Evolutionary conservation across 2,113 vertebrate genomes (phyloP).

Genomic region (Morone chrysops): DNA sequence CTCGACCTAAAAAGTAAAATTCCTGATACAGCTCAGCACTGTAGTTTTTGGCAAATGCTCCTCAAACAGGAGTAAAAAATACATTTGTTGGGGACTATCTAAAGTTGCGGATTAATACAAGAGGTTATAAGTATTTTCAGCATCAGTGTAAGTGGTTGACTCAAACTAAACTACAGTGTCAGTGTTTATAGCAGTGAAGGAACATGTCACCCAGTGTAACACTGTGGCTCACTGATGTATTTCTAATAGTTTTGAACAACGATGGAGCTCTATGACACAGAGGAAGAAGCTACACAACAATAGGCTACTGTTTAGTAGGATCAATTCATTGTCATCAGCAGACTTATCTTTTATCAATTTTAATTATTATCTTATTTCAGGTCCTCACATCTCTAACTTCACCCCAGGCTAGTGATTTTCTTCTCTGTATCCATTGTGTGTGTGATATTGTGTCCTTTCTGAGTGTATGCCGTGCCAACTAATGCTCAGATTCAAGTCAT

Average conservation of each 20-base stretch:
- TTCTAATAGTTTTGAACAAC: not conserved
- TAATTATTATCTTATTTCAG: not conserved
- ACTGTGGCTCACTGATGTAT: not conserved
- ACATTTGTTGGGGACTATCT: not conserved
- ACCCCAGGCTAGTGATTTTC: not conserved
- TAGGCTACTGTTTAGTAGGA: not conserved
- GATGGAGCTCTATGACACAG: not conserved
- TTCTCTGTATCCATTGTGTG: not conserved
- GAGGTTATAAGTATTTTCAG: not conserved
- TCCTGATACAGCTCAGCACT: too few relatives aligned
- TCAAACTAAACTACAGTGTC: not conserved
- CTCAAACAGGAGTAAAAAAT: not conserved
- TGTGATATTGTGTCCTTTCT: conserved; percentile 4
- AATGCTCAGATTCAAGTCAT: conserved; percentile 26
- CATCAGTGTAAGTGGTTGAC: not conserved
- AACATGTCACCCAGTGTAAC: not conserved
- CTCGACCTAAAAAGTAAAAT: not conserved
- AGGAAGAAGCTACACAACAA: not conserved
- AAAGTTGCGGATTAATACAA: not conserved
- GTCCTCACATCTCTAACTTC: not conserved
- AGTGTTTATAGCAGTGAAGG: not conserved
- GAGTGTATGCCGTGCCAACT: not conserved
- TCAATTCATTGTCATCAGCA: not conserved
- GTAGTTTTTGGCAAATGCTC: not conserved
- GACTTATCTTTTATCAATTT: not conserved